phyloP scores from a whole-genome alignment of 2,113 vertebrate genomes.

The Tautogolabrus adspersus region DNA sequence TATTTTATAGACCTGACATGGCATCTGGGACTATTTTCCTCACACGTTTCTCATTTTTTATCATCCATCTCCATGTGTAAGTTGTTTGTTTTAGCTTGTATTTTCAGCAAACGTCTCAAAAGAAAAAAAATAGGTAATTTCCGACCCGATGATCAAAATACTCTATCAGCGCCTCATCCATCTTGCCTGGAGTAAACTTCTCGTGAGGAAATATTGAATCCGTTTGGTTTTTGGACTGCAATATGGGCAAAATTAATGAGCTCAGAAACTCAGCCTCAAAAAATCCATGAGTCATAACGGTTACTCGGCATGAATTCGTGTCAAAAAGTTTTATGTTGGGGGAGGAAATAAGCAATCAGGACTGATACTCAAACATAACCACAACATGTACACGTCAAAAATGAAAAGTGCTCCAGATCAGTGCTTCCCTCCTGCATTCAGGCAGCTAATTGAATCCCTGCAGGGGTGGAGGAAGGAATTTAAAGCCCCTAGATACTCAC shows the following conservation, averaged over 20 bases:
- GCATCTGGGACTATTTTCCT: conserved; percentile 49
- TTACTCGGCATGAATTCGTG: conserved; percentile 33
- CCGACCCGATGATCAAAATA: conserved; percentile 3
- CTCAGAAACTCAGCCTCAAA: conserved; percentile 49
- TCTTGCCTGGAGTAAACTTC: conserved; percentile 30
- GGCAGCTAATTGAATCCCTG: conserved; percentile 43
- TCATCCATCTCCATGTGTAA: conserved; percentile 13
- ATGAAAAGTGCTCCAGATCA: conserved; percentile 21
- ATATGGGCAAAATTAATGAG: conserved; percentile 53
- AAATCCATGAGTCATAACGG: conserved; percentile 54
- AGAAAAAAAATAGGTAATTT: not conserved
- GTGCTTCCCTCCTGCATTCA: conserved; percentile 14
- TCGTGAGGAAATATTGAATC: conserved; percentile 19
- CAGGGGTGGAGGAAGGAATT: conserved; percentile 51
- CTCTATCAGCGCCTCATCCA: conserved; percentile 5
- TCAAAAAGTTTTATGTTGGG: conserved; percentile 39
- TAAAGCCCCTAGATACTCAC: not conserved
- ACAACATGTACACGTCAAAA: conserved; percentile 11
- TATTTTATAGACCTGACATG: conserved; percentile 35
- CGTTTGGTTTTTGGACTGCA: conserved; percentile 32
- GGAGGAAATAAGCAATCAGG: conserved; percentile 58
- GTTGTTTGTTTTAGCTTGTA: conserved; percentile 37
- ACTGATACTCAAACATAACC: conserved; percentile 23
- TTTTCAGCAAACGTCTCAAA: conserved; percentile 20
- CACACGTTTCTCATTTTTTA: conserved; percentile 42